Conservation (phyloP, 2,113 vertebrate species). For the Microtus pennsylvanicus region DNA sequence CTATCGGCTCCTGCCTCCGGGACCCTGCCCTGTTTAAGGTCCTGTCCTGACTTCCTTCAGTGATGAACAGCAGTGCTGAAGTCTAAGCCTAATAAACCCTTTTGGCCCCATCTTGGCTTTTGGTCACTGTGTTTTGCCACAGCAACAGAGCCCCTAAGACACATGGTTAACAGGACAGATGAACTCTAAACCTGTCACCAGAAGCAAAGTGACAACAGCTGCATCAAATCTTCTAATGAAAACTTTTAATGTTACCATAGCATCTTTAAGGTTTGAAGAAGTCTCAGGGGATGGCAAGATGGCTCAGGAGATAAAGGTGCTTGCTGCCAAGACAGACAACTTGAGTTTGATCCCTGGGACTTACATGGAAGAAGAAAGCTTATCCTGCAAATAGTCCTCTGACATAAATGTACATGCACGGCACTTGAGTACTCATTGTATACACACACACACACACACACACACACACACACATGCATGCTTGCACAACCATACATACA, state of each 20-base stretch:
- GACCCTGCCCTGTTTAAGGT: too few relatives aligned
- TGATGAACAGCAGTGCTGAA: too few relatives aligned
- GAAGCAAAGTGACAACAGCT: not conserved
- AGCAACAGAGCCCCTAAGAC: too few relatives aligned
- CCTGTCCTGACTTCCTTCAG: too few relatives aligned
- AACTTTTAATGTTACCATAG: not conserved
- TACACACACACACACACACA: too few relatives aligned
- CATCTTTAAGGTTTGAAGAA: not conserved
- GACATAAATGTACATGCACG: not conserved
- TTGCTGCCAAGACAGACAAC: not conserved
- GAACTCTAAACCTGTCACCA: not conserved
- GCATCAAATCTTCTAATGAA: not conserved
- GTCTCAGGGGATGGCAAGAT: not conserved
- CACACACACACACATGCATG: too few relatives aligned
- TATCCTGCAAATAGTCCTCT: not conserved
- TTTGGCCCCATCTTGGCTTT: too few relatives aligned
- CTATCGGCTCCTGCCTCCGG: too few relatives aligned
- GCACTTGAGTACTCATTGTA: not conserved
- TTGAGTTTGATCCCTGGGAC: not conserved
- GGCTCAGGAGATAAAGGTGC: not conserved
- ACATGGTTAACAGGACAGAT: not conserved
- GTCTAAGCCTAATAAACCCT: too few relatives aligned
- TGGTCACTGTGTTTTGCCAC: too few relatives aligned
- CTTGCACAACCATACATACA: too few relatives aligned
- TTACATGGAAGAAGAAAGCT: too few relatives aligned